Percentiles rank a stretch among this genome's conserved stretches.
phyloP scores from a whole-genome alignment of 2,797 vertebrate species.

The Garrulus glandarius region DNA sequence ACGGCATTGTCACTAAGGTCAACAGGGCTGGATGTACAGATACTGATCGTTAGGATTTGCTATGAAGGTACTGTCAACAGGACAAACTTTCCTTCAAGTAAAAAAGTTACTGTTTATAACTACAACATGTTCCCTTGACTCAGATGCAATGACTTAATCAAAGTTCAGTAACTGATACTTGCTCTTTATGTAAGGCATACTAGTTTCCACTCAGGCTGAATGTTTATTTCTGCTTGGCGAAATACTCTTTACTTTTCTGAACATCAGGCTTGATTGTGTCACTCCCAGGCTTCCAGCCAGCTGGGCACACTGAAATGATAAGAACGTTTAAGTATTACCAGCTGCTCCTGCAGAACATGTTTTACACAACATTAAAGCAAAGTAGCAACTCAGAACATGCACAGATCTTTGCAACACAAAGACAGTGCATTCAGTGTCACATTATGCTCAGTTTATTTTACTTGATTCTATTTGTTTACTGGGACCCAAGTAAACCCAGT shows the following conservation, averaged over 20 bases:
- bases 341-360: neutral
- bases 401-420: neutral
- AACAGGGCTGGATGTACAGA: slow-evolving; percentile 22
- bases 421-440: neutral
- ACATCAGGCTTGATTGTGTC: slow-evolving; percentile 98
- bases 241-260: slow-evolving; percentile 95
- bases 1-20: slow-evolving; percentile 36
- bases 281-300: slow-evolving; percentile 96
- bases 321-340: neutral
- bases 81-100: slow-evolving; percentile 56
- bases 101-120: slow-evolving; percentile 57
- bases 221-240: slow-evolving; percentile 89
- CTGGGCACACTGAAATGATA: slow-evolving; percentile 90
- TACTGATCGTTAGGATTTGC: slow-evolving; percentile 28
- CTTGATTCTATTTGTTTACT: neutral
- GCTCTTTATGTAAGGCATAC: slow-evolving; percentile 55
- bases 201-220: slow-evolving; percentile 6
- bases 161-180: slow-evolving; percentile 54
- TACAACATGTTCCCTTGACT: slow-evolving; percentile 49
- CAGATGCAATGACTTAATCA: slow-evolving; percentile 44
- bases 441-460: neutral
- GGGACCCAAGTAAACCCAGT: neutral
- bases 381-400: neutral
- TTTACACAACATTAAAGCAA: neutral
- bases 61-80: slow-evolving; percentile 45